Base-by-base conservation (phyloP, 1,140 invertebrate species). In the Bombus pyrosoma region DNA sequence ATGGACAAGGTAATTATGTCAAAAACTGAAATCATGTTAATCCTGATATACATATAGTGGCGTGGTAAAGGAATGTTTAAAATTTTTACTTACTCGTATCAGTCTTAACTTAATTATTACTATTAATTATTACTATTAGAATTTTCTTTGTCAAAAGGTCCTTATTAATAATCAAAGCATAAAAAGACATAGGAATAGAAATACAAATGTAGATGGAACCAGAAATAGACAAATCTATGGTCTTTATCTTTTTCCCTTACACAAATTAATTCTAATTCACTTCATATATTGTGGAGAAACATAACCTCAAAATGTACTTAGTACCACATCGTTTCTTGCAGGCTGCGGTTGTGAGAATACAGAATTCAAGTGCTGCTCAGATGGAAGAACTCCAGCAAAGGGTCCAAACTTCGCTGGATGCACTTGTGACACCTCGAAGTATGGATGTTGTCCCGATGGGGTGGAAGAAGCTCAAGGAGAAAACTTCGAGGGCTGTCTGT, bases 381-480 rank as follows among this genome's bases (percentile, higher is more conserved):
- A 99, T 95, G 97, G 96, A 15, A 94, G 97, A 95, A 97, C 97
- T 8, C 96, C 97, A 0, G 98, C 97, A 12, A 95, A 95, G 83
- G 98, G 98, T 69, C 96, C 96, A 1, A 96, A 97, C 85, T 94
- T 94, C 43, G 96, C 95, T 37, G 97, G 98, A 32, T 98, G 98
- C 92, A 96, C 96, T 71, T 99, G 98, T 91, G 96, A 97, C 68
- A 95, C 97, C 57, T 97, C 97, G 72, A 96, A 97, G 91, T 98
- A 96, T 92, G 98, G 98, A 34, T 99, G 98, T 92, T 99, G 98
- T 93, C 96, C 97, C 2, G 98, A 99, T 94, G 98, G 97, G 39
- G 92, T 96, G 62, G 97, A 97, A 41, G 96, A 97, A 90, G 98
- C 98, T 6, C 95, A 96, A 86, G 98, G 98, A 43, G 96, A 97